Evolutionary conservation across 2,797 vertebrate species (phyloP), one percentile per base, ranked within the genome.

Genomic region (Microctenopoma steveboyesi): DNA sequence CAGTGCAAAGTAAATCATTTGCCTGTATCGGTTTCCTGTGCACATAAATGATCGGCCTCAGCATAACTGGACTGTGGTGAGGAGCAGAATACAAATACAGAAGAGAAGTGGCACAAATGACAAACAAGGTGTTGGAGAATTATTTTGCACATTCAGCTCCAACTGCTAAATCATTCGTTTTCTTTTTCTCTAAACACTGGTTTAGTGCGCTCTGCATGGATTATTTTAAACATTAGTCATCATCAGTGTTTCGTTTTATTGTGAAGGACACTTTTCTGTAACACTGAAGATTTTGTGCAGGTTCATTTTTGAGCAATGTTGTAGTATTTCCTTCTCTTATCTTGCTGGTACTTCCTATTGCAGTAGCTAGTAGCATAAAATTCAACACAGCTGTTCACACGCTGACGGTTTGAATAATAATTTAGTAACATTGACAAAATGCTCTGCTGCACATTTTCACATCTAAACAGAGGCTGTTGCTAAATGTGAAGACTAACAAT

Each of bases 1-100:
- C 64, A 76, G 84, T 85, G 77, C 82, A 85, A 86, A 83, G 64
- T 64, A 70, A 83, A 76, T 46, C 58, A 72, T 83, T 86, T 83
- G 71, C 59, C 35, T 86, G 18, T 49, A 78, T 72, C 62, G 28
- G 66, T 76, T 84, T 51, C 45, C 40, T 50, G 64, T 69, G 37
- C 74, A 43, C 64, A 72, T 60, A 77, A 72, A 71, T 54, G 46
- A 28, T 39, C 1, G 0, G 35, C 40, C 12, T 74, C 51, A 74
- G 69, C 43, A 70, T 76, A 85, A 74, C 86, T 69, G 69, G 46
- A 40, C 48, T 60, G 69, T 48, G 37, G 50, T 60, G 62, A 42
- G 61, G 53, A 42, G n/a, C 35, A 45, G 43, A 74, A 53, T 8
- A 35, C 4, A 50, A 13, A 30, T 12, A 16, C 50, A 53, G 25